Percentiles rank a stretch among this genome's conserved stretches.
Conservation (phyloP, 2,797 vertebrate genomes). For the Meriones psammophilus region DNA sequence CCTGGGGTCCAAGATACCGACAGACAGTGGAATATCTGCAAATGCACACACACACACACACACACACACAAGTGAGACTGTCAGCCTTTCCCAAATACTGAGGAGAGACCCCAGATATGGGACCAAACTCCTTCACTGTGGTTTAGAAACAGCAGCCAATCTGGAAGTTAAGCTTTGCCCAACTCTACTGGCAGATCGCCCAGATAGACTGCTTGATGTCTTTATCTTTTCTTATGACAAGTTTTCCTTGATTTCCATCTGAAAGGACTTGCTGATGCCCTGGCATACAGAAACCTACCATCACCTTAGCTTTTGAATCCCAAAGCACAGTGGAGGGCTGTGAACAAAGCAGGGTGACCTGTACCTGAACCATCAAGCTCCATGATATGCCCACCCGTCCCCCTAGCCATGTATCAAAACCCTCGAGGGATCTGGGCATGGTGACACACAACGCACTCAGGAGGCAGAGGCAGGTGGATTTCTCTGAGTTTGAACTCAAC, state of each 20-base stretch:
- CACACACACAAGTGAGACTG: constrained; percentile 76
- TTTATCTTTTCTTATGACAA: background rate
- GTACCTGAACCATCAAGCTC: background rate
- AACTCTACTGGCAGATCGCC: background rate
- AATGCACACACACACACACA: constrained; percentile 85
- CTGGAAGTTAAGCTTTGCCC: background rate
- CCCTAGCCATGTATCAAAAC: background rate
- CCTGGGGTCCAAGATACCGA: constrained; percentile 95
- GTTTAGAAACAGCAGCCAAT: background rate
- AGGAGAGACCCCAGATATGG: background rate
- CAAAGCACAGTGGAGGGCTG: background rate
- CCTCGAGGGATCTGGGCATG: background rate
- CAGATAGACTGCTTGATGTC: background rate
- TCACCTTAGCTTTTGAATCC: background rate
- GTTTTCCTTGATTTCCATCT: background rate
- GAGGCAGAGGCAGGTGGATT: background rate
- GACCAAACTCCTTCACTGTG: background rate
- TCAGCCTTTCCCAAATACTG: constrained; percentile 61
- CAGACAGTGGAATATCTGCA: constrained; percentile 95
- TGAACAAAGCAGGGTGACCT: background rate
- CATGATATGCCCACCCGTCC: background rate
- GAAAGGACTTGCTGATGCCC: too few species aligned
- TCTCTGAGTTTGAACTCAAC: background rate
- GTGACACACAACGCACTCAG: background rate
- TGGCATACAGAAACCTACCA: rapidly evolving